phyloP scores from a whole-genome alignment of 1,140 invertebrate species.

The Fragariocoptes setiger region DNA sequence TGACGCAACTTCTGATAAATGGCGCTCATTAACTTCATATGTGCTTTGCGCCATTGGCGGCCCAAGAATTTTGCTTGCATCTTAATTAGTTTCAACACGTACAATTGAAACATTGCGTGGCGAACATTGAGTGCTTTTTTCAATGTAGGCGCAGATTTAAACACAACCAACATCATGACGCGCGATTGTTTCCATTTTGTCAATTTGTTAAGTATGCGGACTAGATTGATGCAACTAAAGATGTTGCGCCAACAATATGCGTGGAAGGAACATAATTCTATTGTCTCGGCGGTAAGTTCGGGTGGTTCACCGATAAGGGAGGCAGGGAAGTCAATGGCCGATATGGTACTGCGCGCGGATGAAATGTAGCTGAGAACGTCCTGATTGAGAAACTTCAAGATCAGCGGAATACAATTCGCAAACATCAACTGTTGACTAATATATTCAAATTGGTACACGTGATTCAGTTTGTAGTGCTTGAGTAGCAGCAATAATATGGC shows the following conservation, averaged over 20 bases:
- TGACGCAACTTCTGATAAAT: constrained; percentile 75
- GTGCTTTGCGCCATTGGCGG: constrained; percentile 89
- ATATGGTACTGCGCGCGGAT: constrained; percentile 71
- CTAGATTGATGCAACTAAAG: constrained; percentile 85
- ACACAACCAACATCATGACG: constrained; percentile 98
- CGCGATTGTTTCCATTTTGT: constrained; percentile 98
- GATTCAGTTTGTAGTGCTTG: constrained; percentile 97
- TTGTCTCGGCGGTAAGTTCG: constrained; percentile 51
- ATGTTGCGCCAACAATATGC: constrained; percentile 87
- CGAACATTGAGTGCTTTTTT: constrained; percentile 75
- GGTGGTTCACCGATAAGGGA: constrained; percentile 85
- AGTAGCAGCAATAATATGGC: constrained; percentile 64
- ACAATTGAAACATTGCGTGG: constrained; percentile 90
- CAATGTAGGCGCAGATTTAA: constrained; percentile 92
- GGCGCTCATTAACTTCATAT: constrained; percentile 97
- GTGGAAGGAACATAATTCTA: constrained; percentile 16
- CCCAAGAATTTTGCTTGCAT: constrained; percentile 99
- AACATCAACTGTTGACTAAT: constrained; percentile 96
- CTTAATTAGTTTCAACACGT: constrained; percentile 85
- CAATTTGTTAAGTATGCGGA: constrained; percentile 86
- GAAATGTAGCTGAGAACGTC: constrained; percentile 71
- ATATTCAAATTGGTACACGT: constrained; percentile 96
- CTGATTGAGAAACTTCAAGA: constrained; percentile 97
- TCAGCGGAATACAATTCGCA: constrained; percentile 92
- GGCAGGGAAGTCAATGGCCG: constrained; percentile 71